These are phyloP conservation scores for Nematolebias whitei DNA, from an alignment of 2,113 vertebrate genomes.

Conservation along the genomic window DNA sequence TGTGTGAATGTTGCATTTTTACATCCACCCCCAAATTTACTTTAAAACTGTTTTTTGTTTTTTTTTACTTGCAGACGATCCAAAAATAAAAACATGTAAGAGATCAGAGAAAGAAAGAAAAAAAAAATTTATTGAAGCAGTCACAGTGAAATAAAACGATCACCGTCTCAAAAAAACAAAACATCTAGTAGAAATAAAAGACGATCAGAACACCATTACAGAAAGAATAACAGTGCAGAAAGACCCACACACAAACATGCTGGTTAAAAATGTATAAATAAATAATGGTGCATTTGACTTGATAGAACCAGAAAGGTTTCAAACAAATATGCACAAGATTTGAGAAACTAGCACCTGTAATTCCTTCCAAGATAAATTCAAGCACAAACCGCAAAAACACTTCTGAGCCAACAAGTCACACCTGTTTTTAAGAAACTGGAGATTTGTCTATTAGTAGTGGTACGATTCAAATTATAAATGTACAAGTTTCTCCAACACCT, in stretches of 20 bases:
- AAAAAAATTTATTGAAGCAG: not conserved
- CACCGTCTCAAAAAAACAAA: conserved; percentile 12
- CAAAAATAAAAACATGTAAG: conserved; percentile 11
- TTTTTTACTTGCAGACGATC: conserved; percentile 15
- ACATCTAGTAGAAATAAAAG: not conserved
- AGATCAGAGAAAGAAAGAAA: not conserved
- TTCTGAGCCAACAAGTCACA: conserved; percentile 2
- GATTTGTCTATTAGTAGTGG: not conserved
- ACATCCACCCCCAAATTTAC: not conserved
- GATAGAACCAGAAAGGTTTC: conserved; percentile 12
- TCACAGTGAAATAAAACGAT: not conserved
- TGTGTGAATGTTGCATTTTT: too few relatives aligned
- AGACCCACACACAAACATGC: conserved; percentile 57
- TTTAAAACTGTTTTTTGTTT: not conserved
- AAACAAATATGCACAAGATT: not conserved
- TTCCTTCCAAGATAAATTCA: too few relatives aligned
- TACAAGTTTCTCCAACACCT: not conserved
- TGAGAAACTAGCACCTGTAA: too few relatives aligned
- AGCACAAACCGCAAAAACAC: not conserved
- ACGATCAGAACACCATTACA: not conserved
- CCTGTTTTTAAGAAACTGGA: not conserved
- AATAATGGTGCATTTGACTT: conserved; percentile 7
- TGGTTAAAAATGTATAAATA: conserved; percentile 26
- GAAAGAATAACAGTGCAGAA: conserved; percentile 26
- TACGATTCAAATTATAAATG: not conserved